These are phyloP conservation scores for Pogonocichla stellata DNA, from an alignment of 2,113 vertebrate genomes.

Conservation along the genomic window DNA sequence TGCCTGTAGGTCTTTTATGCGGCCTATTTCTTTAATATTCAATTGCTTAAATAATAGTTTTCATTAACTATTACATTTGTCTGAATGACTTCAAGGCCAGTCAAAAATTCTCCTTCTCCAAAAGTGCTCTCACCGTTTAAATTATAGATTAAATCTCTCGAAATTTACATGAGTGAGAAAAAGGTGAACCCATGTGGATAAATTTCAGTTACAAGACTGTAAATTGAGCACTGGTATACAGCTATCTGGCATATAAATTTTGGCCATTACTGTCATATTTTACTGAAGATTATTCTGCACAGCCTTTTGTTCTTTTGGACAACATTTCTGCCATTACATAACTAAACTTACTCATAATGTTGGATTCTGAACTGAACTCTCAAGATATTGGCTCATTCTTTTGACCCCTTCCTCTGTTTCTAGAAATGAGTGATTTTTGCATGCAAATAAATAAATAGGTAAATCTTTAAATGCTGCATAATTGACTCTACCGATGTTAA, in stretches of 20 bases:
- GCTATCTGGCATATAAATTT: neutral
- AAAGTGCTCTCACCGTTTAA: neutral
- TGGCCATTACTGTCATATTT: neutral
- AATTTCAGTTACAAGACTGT: neutral
- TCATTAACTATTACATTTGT: neutral
- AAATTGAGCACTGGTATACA: neutral
- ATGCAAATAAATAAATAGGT: neutral
- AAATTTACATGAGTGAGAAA: neutral
- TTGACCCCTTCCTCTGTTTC: neutral
- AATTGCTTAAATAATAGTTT: neutral
- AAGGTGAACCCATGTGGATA: neutral
- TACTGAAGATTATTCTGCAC: neutral
- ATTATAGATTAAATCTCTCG: neutral
- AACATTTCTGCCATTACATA: neutral
- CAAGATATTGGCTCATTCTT: neutral
- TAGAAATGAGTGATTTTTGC: neutral
- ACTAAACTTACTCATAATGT: neutral
- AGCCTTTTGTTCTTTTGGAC: neutral
- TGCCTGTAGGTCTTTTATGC: constrained; percentile 20
- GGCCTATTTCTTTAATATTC: neutral
- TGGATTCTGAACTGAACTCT: neutral
- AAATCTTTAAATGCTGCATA: neutral
- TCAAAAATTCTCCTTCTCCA: neutral
- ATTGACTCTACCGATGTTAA: neutral
- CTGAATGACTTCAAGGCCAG: neutral